These are phyloP conservation scores for Ataeniobius toweri DNA, from an alignment of 2,797 vertebrate genomes.

Conservation along the genomic window DNA sequence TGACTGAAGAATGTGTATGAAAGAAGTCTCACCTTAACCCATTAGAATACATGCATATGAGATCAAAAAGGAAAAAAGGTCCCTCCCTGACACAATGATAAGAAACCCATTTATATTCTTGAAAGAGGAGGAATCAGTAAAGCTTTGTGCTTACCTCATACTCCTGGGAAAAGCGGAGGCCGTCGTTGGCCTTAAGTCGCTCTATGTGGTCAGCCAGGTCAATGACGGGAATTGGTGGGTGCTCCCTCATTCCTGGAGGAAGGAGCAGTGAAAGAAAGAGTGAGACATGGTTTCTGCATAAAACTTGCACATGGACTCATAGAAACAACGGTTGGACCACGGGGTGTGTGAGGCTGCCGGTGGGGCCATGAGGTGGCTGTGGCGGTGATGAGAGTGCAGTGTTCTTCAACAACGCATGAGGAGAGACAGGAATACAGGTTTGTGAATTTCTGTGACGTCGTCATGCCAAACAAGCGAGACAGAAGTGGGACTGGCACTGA, in stretches of 20 bases:
- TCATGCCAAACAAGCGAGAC: constrained; percentile 76
- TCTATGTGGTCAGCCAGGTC: constrained; percentile 93
- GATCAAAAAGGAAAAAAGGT: constrained; percentile 40
- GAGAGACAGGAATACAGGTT: constrained; percentile 46
- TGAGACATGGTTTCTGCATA: constrained; percentile 39
- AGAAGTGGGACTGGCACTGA: constrained; percentile 62
- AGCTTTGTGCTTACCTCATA: constrained; percentile 86
- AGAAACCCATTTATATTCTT: constrained; percentile 28
- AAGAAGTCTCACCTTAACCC: constrained; percentile 53
- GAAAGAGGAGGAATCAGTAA: constrained; percentile 13
- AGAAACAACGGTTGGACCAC: constrained; percentile 64
- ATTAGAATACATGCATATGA: constrained; percentile 65
- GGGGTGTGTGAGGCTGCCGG: constrained; percentile 70
- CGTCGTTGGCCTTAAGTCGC: constrained; percentile 92
- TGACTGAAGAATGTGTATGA: constrained; percentile 52
- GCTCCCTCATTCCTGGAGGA: constrained; percentile 88
- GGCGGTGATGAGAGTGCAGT: constrained; percentile 65
- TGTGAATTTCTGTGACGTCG: constrained; percentile 69
- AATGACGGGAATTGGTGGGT: constrained; percentile 86
- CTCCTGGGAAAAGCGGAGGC: constrained; percentile 94
- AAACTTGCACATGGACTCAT: constrained; percentile 22
- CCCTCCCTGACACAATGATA: constrained; percentile 33
- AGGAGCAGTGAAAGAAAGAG: constrained; percentile 6
- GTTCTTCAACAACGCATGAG: constrained; percentile 73
- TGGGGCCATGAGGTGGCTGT: constrained; percentile 74